Percentiles rank a stretch among this genome's conserved stretches.
These are phyloP conservation scores for Erithacus rubecula DNA, from an alignment of 2,797 vertebrate genomes.

Conservation along the genomic window DNA sequence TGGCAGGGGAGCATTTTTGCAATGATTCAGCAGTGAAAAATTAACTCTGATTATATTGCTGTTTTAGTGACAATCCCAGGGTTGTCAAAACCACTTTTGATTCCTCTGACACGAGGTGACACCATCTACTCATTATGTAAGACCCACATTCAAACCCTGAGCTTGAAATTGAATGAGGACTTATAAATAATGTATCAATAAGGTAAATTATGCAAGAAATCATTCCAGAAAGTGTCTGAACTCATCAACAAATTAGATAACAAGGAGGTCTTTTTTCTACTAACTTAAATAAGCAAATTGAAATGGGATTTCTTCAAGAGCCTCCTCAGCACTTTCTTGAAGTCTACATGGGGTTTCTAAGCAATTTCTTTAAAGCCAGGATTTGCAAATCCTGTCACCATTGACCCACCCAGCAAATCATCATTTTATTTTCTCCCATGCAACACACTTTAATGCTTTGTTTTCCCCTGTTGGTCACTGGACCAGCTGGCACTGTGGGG, in stretches of 20 bases:
- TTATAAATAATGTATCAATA: constrained; percentile 61
- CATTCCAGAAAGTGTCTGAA: constrained; percentile 54
- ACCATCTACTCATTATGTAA: constrained; percentile 28
- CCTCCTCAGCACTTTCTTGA: not conserved
- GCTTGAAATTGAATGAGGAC: constrained; percentile 9
- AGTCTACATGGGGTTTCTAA: not conserved
- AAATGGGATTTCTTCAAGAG: constrained; percentile 50
- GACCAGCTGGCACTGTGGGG: rapidly evolving
- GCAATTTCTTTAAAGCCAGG: not conserved
- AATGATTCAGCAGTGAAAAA: constrained; percentile 19
- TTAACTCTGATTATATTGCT: constrained; percentile 15
- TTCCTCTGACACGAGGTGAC: not conserved
- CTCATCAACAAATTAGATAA: constrained; percentile 60
- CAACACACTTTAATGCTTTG: not conserved
- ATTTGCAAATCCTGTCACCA: not conserved
- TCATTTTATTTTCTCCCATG: not conserved
- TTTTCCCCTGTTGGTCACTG: rapidly evolving
- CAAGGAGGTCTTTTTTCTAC: constrained; percentile 14
- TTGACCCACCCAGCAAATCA: not conserved
- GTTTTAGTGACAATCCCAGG: not conserved
- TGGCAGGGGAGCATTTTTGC: constrained; percentile 27
- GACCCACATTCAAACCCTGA: not conserved
- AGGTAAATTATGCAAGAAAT: constrained; percentile 54
- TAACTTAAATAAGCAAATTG: constrained; percentile 43
- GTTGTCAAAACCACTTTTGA: constrained; percentile 27